Percentiles rank a stretch among this genome's conserved stretches.
Conservation (phyloP, 2,888 invertebrate genomes). For the Rapana venosa region DNA sequence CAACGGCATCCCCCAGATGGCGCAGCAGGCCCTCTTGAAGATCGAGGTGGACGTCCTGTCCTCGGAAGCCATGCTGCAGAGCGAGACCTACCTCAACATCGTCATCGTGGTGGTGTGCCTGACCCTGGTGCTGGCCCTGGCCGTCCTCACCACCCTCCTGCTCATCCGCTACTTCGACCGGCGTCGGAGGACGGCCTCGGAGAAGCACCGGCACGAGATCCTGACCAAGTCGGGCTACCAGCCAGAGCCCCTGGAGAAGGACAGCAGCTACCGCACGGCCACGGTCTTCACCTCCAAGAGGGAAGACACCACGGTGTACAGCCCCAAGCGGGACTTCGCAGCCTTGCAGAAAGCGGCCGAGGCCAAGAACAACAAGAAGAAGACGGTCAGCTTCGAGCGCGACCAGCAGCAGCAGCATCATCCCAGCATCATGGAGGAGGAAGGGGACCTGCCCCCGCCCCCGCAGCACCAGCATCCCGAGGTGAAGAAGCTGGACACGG, state of each 20-base stretch:
- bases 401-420: slow-evolving; percentile 1
- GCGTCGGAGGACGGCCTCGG: slow-evolving; percentile 23
- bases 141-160: slow-evolving; percentile 52
- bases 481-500: slow-evolving; percentile 6
- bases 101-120: slow-evolving; percentile 54
- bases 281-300: slow-evolving; percentile 35
- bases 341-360: neutral
- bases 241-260: slow-evolving; percentile 15
- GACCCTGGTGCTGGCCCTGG: slow-evolving; percentile 50
- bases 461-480: too few species aligned
- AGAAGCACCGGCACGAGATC: slow-evolving; percentile 38
- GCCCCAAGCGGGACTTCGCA: slow-evolving; percentile 1
- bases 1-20: slow-evolving; percentile 52
- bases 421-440: slow-evolving; percentile 28
- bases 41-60: slow-evolving; percentile 40
- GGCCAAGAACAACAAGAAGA: slow-evolving; percentile 26
- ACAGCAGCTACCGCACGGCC: neutral
- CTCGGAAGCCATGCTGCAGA: slow-evolving; percentile 11
- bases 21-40: slow-evolving; percentile 49
- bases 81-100: slow-evolving; percentile 49
- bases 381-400: slow-evolving; percentile 36
- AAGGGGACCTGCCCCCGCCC: neutral
- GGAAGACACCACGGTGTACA: slow-evolving; percentile 31
- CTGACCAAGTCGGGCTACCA: slow-evolving; percentile 36
- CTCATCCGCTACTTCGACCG: slow-evolving; percentile 52